These are phyloP conservation scores for Labia minor DNA, from an alignment of 2,888 invertebrate genomes.

Conservation along the genomic window DNA sequence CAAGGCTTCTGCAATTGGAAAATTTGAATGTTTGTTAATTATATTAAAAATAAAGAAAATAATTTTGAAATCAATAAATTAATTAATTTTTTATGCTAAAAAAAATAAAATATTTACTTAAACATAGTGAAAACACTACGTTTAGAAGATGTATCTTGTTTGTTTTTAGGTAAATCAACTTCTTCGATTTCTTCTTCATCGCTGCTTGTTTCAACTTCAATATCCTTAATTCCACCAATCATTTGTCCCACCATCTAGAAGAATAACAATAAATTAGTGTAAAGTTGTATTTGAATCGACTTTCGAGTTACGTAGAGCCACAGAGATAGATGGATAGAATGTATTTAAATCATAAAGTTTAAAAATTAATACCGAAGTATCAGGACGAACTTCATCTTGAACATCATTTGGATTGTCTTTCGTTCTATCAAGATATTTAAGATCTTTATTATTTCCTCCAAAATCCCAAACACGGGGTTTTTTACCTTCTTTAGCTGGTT, in stretches of 20 bases:
- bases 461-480: slow-evolving; percentile 85
- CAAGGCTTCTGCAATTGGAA: slow-evolving; percentile 47
- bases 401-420: slow-evolving; percentile 59
- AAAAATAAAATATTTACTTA: slow-evolving; percentile 37
- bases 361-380: slow-evolving; percentile 46
- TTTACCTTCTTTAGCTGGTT: slow-evolving; percentile 63
- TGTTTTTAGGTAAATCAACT: slow-evolving; percentile 30
- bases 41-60: slow-evolving; percentile 16
- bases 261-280: slow-evolving; percentile 20
- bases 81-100: slow-evolving; percentile 1
- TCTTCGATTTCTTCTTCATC: slow-evolving; percentile 45
- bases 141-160: slow-evolving; percentile 27
- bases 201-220: slow-evolving; percentile 53
- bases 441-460: slow-evolving; percentile 66
- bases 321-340: too few relatives aligned
- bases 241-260: slow-evolving; percentile 67
- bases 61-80: background rate
- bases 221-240: slow-evolving; percentile 69
- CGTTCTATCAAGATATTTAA: slow-evolving; percentile 68
- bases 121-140: slow-evolving; percentile 75
- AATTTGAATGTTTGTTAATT: background rate
- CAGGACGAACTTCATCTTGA: slow-evolving; percentile 44
- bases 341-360: too few relatives aligned
- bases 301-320: too few relatives aligned
- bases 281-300: background rate